These are phyloP conservation scores for Geotrypetes seraphini DNA, from an alignment of 2,797 vertebrate genomes.

Conservation along the genomic window DNA sequence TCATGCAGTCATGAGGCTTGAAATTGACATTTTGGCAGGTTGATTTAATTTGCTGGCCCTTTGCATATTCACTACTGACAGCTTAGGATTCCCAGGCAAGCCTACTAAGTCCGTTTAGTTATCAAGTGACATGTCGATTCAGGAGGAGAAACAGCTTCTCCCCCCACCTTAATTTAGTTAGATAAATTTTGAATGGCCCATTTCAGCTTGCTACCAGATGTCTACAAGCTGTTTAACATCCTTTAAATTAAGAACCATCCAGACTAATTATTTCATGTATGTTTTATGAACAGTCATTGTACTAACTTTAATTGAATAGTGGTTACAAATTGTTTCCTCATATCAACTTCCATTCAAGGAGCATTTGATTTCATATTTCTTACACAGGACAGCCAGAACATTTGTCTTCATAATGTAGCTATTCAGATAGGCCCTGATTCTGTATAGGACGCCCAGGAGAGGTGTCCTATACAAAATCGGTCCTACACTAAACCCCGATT, in stretches of 20 bases:
- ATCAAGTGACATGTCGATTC: conserved; percentile 81
- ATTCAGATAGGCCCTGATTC: too few species aligned
- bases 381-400: neutral
- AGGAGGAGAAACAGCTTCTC: conserved; percentile 60
- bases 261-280: conserved; percentile 94
- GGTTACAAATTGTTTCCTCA: conserved; percentile 57
- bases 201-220: conserved; percentile 93
- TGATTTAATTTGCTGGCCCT: conserved; percentile 98
- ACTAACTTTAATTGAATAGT: conserved; percentile 79
- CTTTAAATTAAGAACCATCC: conserved; percentile 95
- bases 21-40: conserved; percentile 99
- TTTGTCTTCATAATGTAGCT: neutral
- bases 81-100: conserved; percentile 85
- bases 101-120: conserved; percentile 80
- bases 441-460: too few species aligned
- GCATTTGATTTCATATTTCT: conserved; percentile 1
- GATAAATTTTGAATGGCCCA: conserved; percentile 98
- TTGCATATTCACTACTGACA: conserved; percentile 96
- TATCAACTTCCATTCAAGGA: conserved; percentile 13
- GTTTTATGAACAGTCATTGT: conserved; percentile 87
- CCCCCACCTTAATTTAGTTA: conserved; percentile 86
- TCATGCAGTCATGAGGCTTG: conserved; percentile 88
- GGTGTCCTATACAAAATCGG: too few species aligned
- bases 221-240: conserved; percentile 98
- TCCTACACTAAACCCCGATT: too few species aligned